Conservation (phyloP, 1,140 invertebrate genomes). For the Drosophila trapezifrons region DNA sequence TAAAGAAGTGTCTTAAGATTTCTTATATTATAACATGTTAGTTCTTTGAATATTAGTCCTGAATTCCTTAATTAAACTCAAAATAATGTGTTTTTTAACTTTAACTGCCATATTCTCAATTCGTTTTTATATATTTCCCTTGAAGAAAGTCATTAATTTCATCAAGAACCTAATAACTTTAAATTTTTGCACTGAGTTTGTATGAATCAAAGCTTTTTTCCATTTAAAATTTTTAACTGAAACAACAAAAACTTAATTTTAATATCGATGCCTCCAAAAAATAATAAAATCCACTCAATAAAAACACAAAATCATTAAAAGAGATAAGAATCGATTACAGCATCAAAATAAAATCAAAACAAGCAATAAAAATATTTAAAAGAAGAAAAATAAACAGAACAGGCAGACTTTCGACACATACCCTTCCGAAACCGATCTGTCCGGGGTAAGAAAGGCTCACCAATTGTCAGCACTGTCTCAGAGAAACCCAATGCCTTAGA, state of each 20-base stretch:
- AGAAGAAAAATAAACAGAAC: background rate
- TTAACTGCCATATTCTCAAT: background rate
- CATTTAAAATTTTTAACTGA: background rate
- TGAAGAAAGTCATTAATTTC: background rate
- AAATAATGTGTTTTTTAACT: background rate
- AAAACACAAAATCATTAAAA: slow-evolving; percentile 4
- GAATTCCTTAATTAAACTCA: too few relatives aligned
- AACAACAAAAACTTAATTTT: background rate
- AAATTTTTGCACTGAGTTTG: background rate
- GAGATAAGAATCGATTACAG: slow-evolving; percentile 6
- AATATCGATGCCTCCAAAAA: background rate
- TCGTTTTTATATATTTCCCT: background rate
- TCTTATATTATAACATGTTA: too few relatives aligned
- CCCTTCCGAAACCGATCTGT: background rate
- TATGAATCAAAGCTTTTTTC: too few relatives aligned
- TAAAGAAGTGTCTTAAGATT: too few relatives aligned
- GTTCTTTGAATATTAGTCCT: too few relatives aligned
- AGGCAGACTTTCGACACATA: too few relatives aligned
- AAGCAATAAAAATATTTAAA: background rate
- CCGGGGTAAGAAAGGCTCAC: background rate
- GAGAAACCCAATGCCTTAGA: slow-evolving; percentile 4
- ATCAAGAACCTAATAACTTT: background rate
- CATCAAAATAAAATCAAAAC: background rate
- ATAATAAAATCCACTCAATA: background rate
- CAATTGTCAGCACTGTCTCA: slow-evolving; percentile 2